phyloP scores from a whole-genome alignment of 23 tunicate genomes.

The Corella eumyota region DNA sequence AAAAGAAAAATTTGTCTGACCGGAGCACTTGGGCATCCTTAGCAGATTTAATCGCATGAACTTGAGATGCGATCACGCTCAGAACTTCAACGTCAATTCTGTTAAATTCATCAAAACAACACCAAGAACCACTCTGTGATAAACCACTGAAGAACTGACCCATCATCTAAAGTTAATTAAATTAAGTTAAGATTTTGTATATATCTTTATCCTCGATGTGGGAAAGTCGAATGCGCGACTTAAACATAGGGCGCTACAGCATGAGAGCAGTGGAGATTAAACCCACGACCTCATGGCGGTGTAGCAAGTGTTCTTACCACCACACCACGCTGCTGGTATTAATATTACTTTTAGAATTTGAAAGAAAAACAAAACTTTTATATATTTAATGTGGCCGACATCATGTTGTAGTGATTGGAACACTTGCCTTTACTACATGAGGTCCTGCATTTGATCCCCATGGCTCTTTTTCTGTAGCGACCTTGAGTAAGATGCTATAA shows the following conservation, averaged over 20 bases:
- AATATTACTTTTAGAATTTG: background rate
- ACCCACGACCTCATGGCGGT: too few species aligned
- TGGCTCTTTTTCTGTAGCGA: too few species aligned
- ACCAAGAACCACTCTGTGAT: conserved; percentile 91
- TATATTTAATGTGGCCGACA: background rate
- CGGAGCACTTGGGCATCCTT: conserved; percentile 80
- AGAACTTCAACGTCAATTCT: conserved; percentile 92
- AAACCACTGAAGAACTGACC: conserved; percentile 96
- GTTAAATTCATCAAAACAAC: conserved; percentile 97
- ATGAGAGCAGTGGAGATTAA: too few species aligned
- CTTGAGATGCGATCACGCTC: conserved; percentile 96
- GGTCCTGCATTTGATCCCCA: too few species aligned
- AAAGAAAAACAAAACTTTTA: background rate
- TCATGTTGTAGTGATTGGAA: background rate
- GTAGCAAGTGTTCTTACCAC: too few species aligned
- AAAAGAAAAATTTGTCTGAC: too few species aligned
- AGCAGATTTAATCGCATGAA: conserved; percentile 85
- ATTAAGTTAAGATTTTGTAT: background rate
- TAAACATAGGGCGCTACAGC: too few species aligned
- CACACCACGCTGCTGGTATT: too few species aligned
- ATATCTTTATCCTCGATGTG: too few species aligned
- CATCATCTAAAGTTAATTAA: conserved; percentile 52
- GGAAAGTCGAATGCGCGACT: too few species aligned
- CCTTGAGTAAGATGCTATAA: too few species aligned
- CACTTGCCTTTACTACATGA: too few species aligned